Conservation (phyloP, 2,113 vertebrate genomes). For the Nasalis larvatus region DNA sequence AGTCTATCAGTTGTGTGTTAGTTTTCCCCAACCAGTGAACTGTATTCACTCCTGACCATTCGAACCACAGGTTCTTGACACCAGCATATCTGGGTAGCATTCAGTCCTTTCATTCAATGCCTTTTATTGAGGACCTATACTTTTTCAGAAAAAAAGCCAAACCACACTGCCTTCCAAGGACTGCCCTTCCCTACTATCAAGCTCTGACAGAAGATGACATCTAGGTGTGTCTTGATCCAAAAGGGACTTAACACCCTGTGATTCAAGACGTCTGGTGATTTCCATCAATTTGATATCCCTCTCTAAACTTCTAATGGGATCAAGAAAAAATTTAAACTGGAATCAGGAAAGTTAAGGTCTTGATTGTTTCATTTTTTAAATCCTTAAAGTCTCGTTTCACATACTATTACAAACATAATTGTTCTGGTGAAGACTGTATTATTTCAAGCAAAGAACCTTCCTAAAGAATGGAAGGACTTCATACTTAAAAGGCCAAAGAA, state of each 20-base stretch:
- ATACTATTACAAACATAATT: neutral
- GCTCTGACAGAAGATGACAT: neutral
- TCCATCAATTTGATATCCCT: neutral
- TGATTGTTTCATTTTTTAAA: neutral
- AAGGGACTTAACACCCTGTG: neutral
- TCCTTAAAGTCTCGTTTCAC: neutral
- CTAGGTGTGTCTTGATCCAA: neutral
- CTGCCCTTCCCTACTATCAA: neutral
- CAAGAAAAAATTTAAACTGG: neutral
- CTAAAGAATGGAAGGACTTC: neutral
- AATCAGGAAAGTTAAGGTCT: neutral
- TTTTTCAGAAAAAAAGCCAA: constrained; percentile 6
- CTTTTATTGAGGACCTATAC: neutral
- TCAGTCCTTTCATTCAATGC: neutral
- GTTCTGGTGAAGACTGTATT: neutral
- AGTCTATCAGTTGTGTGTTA: neutral
- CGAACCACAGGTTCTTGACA: neutral
- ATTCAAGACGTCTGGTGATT: neutral
- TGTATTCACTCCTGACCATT: neutral
- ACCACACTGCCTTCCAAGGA: neutral
- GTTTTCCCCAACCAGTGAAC: neutral
- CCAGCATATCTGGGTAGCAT: neutral
- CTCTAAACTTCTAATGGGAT: neutral
- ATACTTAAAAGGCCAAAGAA: neutral
- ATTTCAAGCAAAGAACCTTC: neutral